These are phyloP conservation scores for Recurvirostra avosetta DNA, from an alignment of 2,113 vertebrate genomes.

Conservation along the genomic window DNA sequence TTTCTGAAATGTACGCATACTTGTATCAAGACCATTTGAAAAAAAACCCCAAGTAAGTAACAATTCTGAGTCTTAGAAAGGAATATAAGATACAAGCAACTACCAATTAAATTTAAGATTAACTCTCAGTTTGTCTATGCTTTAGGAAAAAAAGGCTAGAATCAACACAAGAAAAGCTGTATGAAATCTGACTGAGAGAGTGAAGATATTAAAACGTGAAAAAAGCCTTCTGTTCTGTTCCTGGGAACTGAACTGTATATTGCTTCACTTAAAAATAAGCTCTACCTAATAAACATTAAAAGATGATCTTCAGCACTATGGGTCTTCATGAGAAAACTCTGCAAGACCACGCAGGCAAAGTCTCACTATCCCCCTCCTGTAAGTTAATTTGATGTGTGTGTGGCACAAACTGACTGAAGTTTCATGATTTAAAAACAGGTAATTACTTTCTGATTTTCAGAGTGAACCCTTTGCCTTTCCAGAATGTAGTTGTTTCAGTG, in stretches of 20 bases:
- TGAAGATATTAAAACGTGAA: not conserved
- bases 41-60: not conserved
- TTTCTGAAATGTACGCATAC: not conserved
- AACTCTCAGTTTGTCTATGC: not conserved
- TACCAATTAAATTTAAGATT: not conserved
- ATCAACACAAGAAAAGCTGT: not conserved
- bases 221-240: not conserved
- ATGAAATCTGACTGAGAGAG: not conserved
- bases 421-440: not conserved
- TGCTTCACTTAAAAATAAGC: not conserved
- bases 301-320: not conserved
- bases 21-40: not conserved
- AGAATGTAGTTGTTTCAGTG: not conserved
- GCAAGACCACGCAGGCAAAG: not conserved
- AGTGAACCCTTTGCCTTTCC: not conserved
- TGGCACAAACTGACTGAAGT: not conserved
- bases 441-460: not conserved
- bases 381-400: not conserved
- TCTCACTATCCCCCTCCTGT: not conserved
- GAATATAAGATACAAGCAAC: not conserved
- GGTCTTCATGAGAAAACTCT: not conserved
- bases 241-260: not conserved
- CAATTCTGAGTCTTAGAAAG: not conserved
- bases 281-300: not conserved
- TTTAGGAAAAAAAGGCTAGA: not conserved